A percentile compares a stretch with the other conserved stretches of the same genome.
Evolutionary conservation across 37 sponge, comb jelly and placozoan species (phyloP).

Genomic region (Mnemiopsis leidyi): DNA sequence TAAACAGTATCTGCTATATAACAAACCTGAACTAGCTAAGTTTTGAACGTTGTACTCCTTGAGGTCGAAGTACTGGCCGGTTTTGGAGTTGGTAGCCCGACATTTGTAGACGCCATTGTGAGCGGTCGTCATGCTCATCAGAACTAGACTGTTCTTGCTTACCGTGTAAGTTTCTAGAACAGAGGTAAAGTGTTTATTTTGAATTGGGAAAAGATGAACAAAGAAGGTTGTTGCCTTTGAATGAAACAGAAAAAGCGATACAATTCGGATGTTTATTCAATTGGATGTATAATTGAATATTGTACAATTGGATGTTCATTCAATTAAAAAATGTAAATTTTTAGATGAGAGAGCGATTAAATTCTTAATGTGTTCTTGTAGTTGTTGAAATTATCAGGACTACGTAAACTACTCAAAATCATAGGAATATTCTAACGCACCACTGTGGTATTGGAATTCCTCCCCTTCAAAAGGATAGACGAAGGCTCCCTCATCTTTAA

Average conservation of each 20-base stretch:
- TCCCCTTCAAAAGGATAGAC: slow-evolving; percentile 7
- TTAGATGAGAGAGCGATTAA: too few species aligned
- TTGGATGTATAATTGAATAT: too few species aligned
- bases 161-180: slow-evolving; percentile 46
- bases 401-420: too few species aligned
- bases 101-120: slow-evolving; percentile 50
- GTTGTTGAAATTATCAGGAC: too few species aligned
- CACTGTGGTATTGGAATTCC: slow-evolving; percentile 31
- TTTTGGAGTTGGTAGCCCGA: slow-evolving; percentile 47
- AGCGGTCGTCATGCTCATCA: slow-evolving; percentile 14
- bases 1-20: not conserved
- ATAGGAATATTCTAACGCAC: not conserved
- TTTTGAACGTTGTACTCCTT: not conserved
- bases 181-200: not conserved
- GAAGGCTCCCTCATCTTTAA: not conserved
- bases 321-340: too few species aligned
- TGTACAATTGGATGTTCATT: too few species aligned
- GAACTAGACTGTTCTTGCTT: slow-evolving; percentile 14
- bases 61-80: not conserved
- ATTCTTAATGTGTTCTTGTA: too few species aligned
- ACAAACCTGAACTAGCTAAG: not conserved
- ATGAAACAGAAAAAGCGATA: too few species aligned
- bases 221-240: too few species aligned
- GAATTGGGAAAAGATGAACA: not conserved
- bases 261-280: too few species aligned